Base-by-base conservation (phyloP, 1,140 invertebrate genomes). In the Geopemphigus sp. region DNA sequence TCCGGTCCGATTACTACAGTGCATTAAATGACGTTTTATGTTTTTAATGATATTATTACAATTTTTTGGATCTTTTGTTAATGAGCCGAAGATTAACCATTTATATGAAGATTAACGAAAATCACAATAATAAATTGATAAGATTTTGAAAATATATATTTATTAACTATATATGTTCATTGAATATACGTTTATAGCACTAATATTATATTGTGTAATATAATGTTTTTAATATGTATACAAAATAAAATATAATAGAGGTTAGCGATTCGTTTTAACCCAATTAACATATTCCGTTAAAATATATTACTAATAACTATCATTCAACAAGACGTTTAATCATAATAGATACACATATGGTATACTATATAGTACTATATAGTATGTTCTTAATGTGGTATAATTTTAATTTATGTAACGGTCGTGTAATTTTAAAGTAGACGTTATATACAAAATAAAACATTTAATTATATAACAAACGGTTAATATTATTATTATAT, bases 31-130 rank as follows among this genome's bases (percentile, higher is more conserved):
- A 39, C 11, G 1, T 66, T 45, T 39, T 39, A 1, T 45, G 2
- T 45, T 64, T 10, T 39, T 45, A 19, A 39, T 64, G 3, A 5
- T 66, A 45, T 19, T 39, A 22, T 5, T 5, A 54, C 15, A 6
- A 12, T 53, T 57, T 68, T 68, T 10, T 0, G 4, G 6, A 29
- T 32, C 32, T 47, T 47, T 68, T 47, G 17, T 45, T 45, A 66
- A n/a, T 22, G 15, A 32, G 17, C 17, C 17, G 0, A 29, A 32
- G 6, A 63, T 63, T 47, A 19, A 45, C 19, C 39, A 5, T 68
- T 68, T 5, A 66, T 45, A n/a, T n/a, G n/a, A 66, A 22, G n/a
- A 68, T 66, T 47, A 68, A 68, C 26, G n/a, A 1, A 66, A 45
- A 45, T 45, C 45, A 5, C 11, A 66, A 45, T 66, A 32, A 45